Base-by-base conservation (phyloP, 2,797 vertebrate genomes). In the Nyctalus aviator region DNA sequence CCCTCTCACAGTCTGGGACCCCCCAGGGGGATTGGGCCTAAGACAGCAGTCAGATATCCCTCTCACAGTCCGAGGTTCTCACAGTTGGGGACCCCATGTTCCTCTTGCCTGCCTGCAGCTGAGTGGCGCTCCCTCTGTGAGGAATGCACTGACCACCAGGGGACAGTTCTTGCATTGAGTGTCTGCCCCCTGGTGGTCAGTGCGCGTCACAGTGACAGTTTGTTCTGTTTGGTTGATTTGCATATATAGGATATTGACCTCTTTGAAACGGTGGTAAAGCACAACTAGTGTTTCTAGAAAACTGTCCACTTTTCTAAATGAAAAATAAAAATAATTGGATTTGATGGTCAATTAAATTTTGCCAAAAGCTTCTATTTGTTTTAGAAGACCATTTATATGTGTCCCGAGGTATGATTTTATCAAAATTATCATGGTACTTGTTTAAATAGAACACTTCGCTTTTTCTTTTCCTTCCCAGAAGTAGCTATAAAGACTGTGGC, bases 241-340 rank as follows among this genome's bases (percentile, higher is more conserved):
- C 59, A 62, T 62, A 30, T 55, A 10, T 23, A 55, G 12, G 15
- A 20, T n/a, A 59, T 1, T 44, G 32, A 41, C 4, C 15, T 87
- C 6, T 66, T 37, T 71, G n/a, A 69, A 5, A 27, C 79, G 5
- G 9, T 27, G 5, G 9, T 27, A 75, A 68, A 88, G 12, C 8
- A 79, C 9, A 72, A 23, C 50, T 35, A 71, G 17, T 25, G 15
- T 87, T 48, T 79, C 11, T 6, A 68, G n/a, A 3, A 55, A 18
- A 25, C 8, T 76, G 69, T 35, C 44, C 9, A 75, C 23, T 90
- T 30, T 73, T 79, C 20, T 55, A 59, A 79, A 37, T 79, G 62
- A 91, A 73, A 83, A 20, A 48, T 77, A 25, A 84, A 73, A 83
- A 44, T n/a, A 57, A 55, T 32, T 48, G 11, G 11, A 12, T 89